A percentile compares a stretch with the other conserved stretches of the same genome.
These are phyloP conservation scores for Cabera pusaria DNA, from an alignment of 2,888 invertebrate genomes.

Conservation along the genomic window DNA sequence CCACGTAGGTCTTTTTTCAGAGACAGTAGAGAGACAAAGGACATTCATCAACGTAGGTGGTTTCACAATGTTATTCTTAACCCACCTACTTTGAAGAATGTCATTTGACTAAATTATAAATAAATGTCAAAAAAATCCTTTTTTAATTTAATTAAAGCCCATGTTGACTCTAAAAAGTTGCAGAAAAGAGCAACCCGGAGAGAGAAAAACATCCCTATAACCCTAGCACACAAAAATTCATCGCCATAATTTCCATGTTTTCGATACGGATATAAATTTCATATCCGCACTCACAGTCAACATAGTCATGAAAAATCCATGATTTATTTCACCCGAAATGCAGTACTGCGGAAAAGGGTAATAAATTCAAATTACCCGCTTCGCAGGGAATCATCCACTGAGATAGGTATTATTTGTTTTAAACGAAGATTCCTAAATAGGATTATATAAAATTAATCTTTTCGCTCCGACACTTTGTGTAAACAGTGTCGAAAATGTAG, in stretches of 20 bases:
- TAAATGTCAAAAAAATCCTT: no score
- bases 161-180: no score
- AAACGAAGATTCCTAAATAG: slow-evolving; percentile 21
- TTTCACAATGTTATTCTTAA: no score
- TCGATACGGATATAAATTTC: slow-evolving; percentile 6
- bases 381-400: slow-evolving; percentile 13
- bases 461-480: slow-evolving; percentile 12
- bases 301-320: slow-evolving; percentile 18
- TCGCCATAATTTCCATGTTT: neutral
- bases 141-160: no score
- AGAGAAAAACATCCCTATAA: no score
- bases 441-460: slow-evolving; percentile 19
- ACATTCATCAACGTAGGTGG: no score
- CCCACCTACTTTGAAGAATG: no score
- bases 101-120: no score
- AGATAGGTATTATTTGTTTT: slow-evolving; percentile 20
- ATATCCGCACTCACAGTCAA: slow-evolving; percentile 3
- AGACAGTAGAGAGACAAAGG: no score
- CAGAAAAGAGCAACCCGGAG: no score
- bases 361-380: slow-evolving; percentile 29
- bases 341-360: slow-evolving; percentile 19
- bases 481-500: slow-evolving; percentile 12
- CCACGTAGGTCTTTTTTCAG: no score
- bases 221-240: neutral
- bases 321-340: slow-evolving; percentile 21